Evolutionary conservation across 30 jellyfish, hydroid and myxozoan genomes (phyloP), one percentile per base, ranked within the genome.

Genomic region (Phacellophora camtschatica): DNA sequence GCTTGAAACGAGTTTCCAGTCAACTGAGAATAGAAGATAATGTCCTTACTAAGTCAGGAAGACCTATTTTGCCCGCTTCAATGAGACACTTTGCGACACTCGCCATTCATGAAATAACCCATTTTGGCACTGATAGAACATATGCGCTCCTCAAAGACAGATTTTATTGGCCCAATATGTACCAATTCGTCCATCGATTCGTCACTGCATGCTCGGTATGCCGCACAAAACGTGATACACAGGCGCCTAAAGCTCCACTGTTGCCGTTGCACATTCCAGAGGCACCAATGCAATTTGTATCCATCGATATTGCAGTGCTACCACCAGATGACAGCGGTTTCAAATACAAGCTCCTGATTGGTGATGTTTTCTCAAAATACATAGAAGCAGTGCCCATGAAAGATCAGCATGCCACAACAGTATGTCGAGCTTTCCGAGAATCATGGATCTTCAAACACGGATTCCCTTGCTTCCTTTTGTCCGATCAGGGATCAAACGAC

Each of bases 41-140:
- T 39, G 31, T 71, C 31, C 51, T 71, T 28, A 46, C 84, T 11
- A 71, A 71, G 49, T 71, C 84, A 20, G 84, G 71, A 50, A 19
- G 84, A 46, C 84, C 71, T 53, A 32, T 71, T 28, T 50, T 71
- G 54, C 84, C 84, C 15, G 84, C 84, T 24, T 71, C 84, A 53
- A 35, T 71, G 84, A 46, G 84, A 24, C 68, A 34, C 34, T 29
- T 71, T 29, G 84, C 49, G 46, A 37, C 48, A 23, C 45, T 33
- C 48, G 48, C 45, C 20, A 58, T 58, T 28, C 74, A 58, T 32
- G 48, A 63, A 23, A 30, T 30, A 16, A 24, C 77, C 48, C 77
- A 63, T 24, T 27, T 63, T 33, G 77, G 77, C 45, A 63, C 77
- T 23, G 77, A 63, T 63, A 22, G 5, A 5, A 57, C 72, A 15